Evolutionary conservation across 2,888 invertebrate genomes (phyloP).

Genomic region (Teleiodes luculella): DNA sequence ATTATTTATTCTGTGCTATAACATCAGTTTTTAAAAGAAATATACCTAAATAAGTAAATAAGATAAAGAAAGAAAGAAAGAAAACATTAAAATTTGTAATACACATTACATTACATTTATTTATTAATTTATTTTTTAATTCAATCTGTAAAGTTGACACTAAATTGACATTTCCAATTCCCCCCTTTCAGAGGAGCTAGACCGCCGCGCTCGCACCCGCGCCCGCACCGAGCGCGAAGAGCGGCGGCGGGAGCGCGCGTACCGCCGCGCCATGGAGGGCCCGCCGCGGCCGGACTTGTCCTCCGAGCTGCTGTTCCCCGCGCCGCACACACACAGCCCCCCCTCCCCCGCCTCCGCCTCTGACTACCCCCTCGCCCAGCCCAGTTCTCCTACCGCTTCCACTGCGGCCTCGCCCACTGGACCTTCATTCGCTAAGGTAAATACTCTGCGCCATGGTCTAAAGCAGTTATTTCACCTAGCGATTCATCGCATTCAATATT

Average conservation of each 20-base stretch:
- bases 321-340: constrained; percentile 25
- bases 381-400: neutral
- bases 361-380: neutral
- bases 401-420: constrained; percentile 43
- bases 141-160: too few relatives aligned
- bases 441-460: neutral
- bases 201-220: constrained; percentile 83
- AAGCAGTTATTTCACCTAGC: too few relatives aligned
- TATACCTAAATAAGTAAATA: too few relatives aligned
- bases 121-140: too few relatives aligned
- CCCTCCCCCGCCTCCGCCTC: constrained; percentile 6
- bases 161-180: too few relatives aligned
- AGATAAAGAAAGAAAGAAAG: too few relatives aligned
- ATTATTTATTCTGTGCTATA: too few relatives aligned
- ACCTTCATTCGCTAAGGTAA: constrained; percentile 71
- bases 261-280: constrained; percentile 84
- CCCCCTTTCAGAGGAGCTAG: constrained; percentile 81
- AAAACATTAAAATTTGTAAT: too few relatives aligned
- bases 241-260: constrained; percentile 86
- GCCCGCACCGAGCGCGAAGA: constrained; percentile 87
- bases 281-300: constrained; percentile 82
- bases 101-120: too few relatives aligned
- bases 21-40: too few relatives aligned
- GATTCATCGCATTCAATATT: too few relatives aligned
- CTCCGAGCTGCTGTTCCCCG: constrained; percentile 57